A percentile compares a stretch with the other conserved stretches of the same genome.
Evolutionary conservation across 2,113 vertebrate genomes (phyloP).

Genomic region (Centropus bengalensis): DNA sequence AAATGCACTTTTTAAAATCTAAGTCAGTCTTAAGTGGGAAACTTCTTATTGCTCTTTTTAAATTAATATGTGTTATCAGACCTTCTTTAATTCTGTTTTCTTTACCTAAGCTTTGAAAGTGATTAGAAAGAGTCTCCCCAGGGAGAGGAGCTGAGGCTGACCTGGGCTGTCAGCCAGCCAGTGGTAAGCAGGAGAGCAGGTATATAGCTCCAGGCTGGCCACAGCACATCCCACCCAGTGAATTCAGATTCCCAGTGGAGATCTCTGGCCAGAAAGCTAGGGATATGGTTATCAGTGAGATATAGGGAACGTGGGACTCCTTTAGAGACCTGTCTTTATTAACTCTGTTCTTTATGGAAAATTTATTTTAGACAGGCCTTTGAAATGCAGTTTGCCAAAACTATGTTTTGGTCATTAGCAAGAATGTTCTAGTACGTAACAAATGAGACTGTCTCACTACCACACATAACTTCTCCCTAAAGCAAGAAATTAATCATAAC

Average conservation of each 20-base stretch:
- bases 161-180: neutral
- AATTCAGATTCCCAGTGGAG: too few relatives aligned
- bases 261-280: neutral
- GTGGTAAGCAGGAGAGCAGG: neutral
- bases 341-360: neutral
- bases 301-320: neutral
- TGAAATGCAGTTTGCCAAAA: neutral
- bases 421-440: neutral
- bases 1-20: neutral
- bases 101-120: neutral
- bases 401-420: neutral
- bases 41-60: neutral
- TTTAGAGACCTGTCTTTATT: neutral
- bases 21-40: neutral
- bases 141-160: neutral
- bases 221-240: too few relatives aligned
- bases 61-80: neutral
- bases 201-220: neutral
- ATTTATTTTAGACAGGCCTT: neutral
- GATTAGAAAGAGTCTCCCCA: neutral
- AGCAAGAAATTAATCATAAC: neutral
- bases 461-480: neutral
- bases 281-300: neutral
- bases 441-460: neutral
- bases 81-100: neutral